phyloP scores from a whole-genome alignment of 2,113 vertebrate genomes.

The Oryzias woworae region DNA sequence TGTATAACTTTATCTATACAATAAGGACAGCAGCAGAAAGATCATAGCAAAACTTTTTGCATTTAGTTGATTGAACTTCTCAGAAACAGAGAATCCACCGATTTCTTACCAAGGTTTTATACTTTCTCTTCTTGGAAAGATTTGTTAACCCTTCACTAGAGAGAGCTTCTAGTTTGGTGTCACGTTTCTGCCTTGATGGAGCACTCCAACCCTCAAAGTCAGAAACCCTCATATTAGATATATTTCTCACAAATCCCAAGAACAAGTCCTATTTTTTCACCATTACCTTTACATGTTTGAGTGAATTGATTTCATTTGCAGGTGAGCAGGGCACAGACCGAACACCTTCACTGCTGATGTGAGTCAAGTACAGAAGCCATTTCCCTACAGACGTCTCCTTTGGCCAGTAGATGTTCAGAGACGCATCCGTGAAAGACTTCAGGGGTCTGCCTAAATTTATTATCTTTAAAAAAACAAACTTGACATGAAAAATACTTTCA shows the following conservation, averaged over 20 bases:
- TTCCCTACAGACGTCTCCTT: conserved; percentile 86
- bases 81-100: background rate
- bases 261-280: background rate
- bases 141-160: conserved; percentile 69
- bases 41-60: background rate
- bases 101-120: conserved; percentile 81
- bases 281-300: conserved; percentile 70
- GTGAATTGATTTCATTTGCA: conserved; percentile 73
- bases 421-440: conserved; percentile 85
- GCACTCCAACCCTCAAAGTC: conserved; percentile 68
- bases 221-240: conserved; percentile 1
- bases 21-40: background rate
- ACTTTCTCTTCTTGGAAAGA: conserved; percentile 81
- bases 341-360: conserved; percentile 80
- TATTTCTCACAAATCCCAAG: background rate
- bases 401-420: conserved; percentile 89
- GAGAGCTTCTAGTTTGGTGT: conserved; percentile 74
- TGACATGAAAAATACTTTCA: background rate
- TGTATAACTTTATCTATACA: background rate
- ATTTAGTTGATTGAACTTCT: background rate
- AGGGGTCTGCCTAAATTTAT: conserved; percentile 88
- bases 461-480: conserved; percentile 72
- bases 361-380: conserved; percentile 89
- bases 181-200: conserved; percentile 76
- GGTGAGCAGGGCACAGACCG: conserved; percentile 84